Evolutionary conservation across 2,113 vertebrate genomes (phyloP).

Genomic region (Anarrhichthys ocellatus): DNA sequence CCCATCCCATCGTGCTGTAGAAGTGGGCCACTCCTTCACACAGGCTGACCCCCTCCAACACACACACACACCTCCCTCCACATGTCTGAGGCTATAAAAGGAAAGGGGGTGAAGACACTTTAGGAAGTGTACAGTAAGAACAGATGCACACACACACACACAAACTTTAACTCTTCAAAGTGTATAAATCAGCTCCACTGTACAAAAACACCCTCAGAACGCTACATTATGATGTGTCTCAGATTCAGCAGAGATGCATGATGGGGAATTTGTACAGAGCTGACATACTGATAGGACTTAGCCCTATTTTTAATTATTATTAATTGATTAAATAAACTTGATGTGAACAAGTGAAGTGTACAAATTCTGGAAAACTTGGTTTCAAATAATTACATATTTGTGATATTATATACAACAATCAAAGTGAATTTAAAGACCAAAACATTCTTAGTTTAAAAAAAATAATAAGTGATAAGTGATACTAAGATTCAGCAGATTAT

Average conservation of each 20-base stretch:
- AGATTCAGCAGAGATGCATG: neutral
- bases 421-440: neutral
- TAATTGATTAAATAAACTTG: neutral
- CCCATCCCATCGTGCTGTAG: slow-evolving; percentile 65
- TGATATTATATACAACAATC: neutral
- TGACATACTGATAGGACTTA: no score
- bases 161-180: slow-evolving; percentile 35
- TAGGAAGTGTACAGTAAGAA: slow-evolving; percentile 40
- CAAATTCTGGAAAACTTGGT: neutral
- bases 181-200: slow-evolving; percentile 24
- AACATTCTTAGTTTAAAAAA: neutral
- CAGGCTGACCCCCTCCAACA: slow-evolving; percentile 23
- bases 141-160: slow-evolving; percentile 22
- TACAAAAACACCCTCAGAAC: neutral
- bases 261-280: neutral
- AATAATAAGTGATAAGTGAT: neutral
- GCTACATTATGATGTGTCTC: neutral
- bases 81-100: slow-evolving; percentile 74
- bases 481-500: neutral
- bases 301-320: neutral
- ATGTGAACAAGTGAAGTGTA: neutral
- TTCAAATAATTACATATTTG: neutral
- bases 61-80: slow-evolving; percentile 35
- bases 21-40: slow-evolving; percentile 77
- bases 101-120: slow-evolving; percentile 62